Conservation (phyloP, 2,888 invertebrate genomes). For the Acrobasis repandana region DNA sequence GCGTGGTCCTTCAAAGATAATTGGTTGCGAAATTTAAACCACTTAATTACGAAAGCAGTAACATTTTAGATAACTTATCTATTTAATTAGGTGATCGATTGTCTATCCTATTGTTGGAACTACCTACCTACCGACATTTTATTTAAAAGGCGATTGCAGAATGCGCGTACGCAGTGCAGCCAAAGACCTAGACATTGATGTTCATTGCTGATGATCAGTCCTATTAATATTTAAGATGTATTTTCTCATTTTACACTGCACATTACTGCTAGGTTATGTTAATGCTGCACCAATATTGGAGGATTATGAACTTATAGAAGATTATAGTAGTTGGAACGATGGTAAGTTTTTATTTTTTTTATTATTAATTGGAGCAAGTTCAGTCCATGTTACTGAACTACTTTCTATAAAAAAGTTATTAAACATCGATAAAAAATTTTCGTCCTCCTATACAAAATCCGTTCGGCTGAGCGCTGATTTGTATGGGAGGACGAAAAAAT, state of each 20-base stretch:
- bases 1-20: conserved; percentile 56
- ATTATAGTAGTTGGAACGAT: not conserved
- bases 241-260: not conserved
- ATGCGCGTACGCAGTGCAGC: conserved; percentile 21
- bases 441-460: no score
- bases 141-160: conserved; percentile 33
- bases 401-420: no score
- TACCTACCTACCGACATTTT: conserved; percentile 14
- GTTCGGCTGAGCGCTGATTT: no score
- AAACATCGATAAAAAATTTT: no score
- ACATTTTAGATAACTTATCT: conserved; percentile 52
- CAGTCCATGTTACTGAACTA: no score
- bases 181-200: not conserved
- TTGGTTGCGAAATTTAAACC: conserved; percentile 46
- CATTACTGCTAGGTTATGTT: not conserved
- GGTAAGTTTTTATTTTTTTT: conserved; percentile 8
- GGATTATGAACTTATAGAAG: not conserved
- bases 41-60: conserved; percentile 54
- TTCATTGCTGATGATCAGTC: not conserved
- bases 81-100: conserved; percentile 69
- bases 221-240: conserved; percentile 7
- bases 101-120: conserved; percentile 48
- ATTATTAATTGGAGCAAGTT: no score
- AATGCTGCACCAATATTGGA: conserved; percentile 6
- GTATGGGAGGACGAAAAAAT: no score